Evolutionary conservation across 53 echinoderm and acorn worm species (phyloP).

Genomic region (Mesocentrotus franciscanus): DNA sequence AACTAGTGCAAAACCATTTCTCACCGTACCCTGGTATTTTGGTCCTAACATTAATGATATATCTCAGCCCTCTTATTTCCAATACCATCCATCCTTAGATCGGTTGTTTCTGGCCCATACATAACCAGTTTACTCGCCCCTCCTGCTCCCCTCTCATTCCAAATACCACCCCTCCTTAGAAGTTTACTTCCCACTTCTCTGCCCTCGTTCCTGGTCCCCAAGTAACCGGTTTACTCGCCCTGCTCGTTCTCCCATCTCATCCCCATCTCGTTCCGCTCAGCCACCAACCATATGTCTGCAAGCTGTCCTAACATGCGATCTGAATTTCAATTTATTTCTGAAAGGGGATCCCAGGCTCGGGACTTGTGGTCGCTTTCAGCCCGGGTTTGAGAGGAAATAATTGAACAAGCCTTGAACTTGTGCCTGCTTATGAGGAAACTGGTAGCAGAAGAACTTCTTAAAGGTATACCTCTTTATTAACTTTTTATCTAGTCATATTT

Average conservation of each 20-base stretch:
- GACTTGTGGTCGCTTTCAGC: conserved; percentile 29
- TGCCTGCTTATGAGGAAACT: neutral
- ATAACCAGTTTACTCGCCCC: neutral
- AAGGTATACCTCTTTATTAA: neutral
- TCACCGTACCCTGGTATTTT: too few relatives aligned
- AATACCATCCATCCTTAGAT: too few relatives aligned
- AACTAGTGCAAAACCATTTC: too few relatives aligned
- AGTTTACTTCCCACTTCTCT: neutral
- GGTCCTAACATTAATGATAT: too few relatives aligned
- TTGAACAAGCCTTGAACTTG: conserved; percentile 60
- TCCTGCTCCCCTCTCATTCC: neutral
- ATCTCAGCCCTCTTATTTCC: too few relatives aligned
- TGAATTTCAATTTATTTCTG: conserved; percentile 47
- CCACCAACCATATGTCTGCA: conserved; percentile 10
- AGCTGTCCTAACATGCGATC: conserved; percentile 50
- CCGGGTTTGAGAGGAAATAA: conserved; percentile 21
- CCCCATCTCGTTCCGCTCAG: neutral
- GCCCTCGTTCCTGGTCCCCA: neutral
- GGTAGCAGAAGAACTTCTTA: neutral
- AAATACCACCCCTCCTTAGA: neutral
- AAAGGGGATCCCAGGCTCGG: conserved; percentile 30
- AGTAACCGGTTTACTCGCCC: neutral
- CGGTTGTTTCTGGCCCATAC: too few relatives aligned
- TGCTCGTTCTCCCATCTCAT: neutral
- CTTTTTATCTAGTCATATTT: too few relatives aligned